Conservation (phyloP, 1,140 invertebrate species). For the Asobara japonica region DNA sequence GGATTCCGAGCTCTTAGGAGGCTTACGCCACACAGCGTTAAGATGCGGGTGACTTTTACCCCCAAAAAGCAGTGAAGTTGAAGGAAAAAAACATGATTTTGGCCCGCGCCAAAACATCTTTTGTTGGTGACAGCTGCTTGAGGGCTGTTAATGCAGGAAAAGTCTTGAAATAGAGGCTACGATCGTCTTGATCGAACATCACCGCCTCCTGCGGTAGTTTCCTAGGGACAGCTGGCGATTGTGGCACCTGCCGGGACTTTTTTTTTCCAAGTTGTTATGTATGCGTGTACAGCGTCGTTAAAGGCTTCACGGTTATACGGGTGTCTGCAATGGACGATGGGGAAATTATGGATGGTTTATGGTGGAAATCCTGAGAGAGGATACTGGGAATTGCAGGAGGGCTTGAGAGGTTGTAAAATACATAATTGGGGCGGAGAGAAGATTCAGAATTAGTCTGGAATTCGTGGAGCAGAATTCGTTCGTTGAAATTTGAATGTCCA, state of each 20-base stretch:
- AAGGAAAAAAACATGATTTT: constrained; percentile 8
- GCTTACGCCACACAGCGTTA: neutral
- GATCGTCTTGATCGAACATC: constrained; percentile 26
- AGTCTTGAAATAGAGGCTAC: constrained; percentile 30
- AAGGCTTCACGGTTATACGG: constrained; percentile 13
- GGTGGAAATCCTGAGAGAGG: neutral
- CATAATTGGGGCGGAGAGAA: neutral
- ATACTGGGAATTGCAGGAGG: neutral
- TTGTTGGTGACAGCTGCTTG: neutral
- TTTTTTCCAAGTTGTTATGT: constrained; percentile 1
- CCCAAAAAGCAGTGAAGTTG: neutral
- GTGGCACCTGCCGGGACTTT: constrained; percentile 28
- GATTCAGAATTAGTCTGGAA: no score
- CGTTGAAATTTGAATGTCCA: no score
- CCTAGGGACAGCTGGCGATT: constrained; percentile 30
- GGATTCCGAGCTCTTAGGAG: no score
- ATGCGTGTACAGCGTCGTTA: neutral
- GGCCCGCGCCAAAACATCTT: constrained; percentile 15
- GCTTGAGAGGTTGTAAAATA: neutral
- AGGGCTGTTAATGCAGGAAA: constrained; percentile 14
- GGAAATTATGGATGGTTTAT: neutral
- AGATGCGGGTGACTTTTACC: constrained; percentile 18
- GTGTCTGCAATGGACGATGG: neutral
- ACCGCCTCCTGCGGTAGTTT: constrained; percentile 18
- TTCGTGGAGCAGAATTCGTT: no score